Percentiles rank a stretch among this genome's conserved stretches.
Evolutionary conservation across 2,797 vertebrate genomes (phyloP).

Genomic region (Chanos chanos): DNA sequence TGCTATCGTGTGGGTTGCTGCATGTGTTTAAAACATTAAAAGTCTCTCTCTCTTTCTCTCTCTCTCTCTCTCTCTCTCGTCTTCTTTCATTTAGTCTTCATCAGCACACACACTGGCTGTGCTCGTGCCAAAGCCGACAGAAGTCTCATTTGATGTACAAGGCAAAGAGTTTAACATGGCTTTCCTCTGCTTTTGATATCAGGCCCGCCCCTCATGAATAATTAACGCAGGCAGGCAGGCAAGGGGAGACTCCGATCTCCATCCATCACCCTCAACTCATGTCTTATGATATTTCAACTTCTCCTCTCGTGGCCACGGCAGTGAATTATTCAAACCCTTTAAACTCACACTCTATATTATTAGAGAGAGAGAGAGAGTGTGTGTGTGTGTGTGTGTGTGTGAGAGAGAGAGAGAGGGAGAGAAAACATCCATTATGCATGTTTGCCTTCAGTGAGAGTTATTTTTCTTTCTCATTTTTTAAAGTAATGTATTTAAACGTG

Average conservation of each 20-base stretch:
- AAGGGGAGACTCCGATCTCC: neutral
- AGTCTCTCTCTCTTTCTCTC: neutral
- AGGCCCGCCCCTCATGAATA: conserved; percentile 20
- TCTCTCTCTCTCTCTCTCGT: conserved; percentile 16
- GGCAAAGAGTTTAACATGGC: neutral
- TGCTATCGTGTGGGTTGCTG: neutral
- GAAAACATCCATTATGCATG: conserved; percentile 47
- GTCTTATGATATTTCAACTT: conserved; percentile 13
- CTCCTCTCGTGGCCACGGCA: neutral
- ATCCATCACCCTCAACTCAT: conserved; percentile 21
- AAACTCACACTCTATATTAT: conserved; percentile 57
- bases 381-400: conserved; percentile 24
- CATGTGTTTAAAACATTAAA: neutral
- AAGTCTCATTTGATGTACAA: neutral
- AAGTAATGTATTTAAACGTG: conserved; percentile 53
- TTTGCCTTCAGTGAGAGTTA: conserved; percentile 52
- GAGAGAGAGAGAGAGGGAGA: conserved; percentile 42
- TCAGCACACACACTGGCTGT: neutral
- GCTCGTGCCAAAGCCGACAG: neutral
- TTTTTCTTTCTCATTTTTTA: conserved; percentile 46
- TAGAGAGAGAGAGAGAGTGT: conserved; percentile 40
- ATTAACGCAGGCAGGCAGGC: conserved; percentile 6
- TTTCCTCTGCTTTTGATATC: conserved; percentile 3
- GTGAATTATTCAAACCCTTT: conserved; percentile 64
- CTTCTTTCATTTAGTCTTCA: neutral